Evolutionary conservation across 2,888 invertebrate genomes (phyloP).

Genomic region (Nowickia ferox): DNA sequence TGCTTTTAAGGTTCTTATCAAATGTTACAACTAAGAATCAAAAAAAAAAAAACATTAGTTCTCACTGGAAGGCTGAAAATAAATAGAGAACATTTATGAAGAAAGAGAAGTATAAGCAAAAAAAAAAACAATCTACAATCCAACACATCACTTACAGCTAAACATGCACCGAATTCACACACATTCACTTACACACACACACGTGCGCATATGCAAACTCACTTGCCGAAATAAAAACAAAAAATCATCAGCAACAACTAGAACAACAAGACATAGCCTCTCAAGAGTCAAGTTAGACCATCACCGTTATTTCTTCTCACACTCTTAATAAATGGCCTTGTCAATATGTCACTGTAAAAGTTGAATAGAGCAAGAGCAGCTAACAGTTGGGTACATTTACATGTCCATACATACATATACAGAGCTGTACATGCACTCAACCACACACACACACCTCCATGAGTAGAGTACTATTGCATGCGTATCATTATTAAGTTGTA

Average conservation of each 20-base stretch:
- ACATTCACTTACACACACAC: background rate
- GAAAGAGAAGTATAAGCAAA: constrained; percentile 27
- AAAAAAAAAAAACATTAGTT: constrained; percentile 35
- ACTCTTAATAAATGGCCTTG: constrained; percentile 62
- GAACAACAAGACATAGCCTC: constrained; percentile 32
- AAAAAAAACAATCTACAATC: constrained; percentile 15
- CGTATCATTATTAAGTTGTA: constrained; percentile 37
- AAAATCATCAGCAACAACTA: constrained; percentile 8
- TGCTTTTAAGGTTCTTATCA: constrained; percentile 58
- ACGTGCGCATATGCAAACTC: background rate
- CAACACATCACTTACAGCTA: constrained; percentile 5
- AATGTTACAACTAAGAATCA: constrained; percentile 46
- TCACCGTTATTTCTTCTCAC: constrained; percentile 16
- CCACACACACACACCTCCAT: background rate
- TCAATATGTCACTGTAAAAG: constrained; percentile 66
- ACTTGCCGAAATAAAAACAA: constrained; percentile 14
- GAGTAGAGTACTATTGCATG: constrained; percentile 9
- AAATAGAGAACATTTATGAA: background rate
- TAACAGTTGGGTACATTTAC: constrained; percentile 36
- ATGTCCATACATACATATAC: background rate
- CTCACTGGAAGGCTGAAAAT: constrained; percentile 19
- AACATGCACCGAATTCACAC: background rate
- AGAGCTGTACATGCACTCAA: background rate
- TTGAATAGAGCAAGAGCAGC: constrained; percentile 52
- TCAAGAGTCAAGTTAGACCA: constrained; percentile 49